A percentile compares a stretch with the other conserved stretches of the same genome.
These are phyloP conservation scores for Agrochola lota DNA, from an alignment of 2,888 invertebrate genomes.

Conservation along the genomic window DNA sequence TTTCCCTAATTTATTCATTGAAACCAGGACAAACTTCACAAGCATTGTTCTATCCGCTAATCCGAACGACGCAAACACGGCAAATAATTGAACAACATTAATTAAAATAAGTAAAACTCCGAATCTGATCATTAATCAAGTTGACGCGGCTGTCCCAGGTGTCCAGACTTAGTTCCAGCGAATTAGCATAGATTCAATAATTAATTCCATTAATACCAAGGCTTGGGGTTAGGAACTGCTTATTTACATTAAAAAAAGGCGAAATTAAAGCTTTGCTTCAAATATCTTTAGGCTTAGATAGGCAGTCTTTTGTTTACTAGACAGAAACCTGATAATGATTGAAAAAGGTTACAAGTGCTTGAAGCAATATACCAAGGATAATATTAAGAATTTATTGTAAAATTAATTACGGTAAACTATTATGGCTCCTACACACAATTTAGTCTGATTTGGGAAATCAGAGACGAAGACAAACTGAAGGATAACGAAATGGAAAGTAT, in stretches of 20 bases:
- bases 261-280: neutral
- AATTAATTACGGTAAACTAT: neutral
- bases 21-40: constrained; percentile 36
- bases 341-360: neutral
- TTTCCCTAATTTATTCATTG: constrained; percentile 50
- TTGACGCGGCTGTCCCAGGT: constrained; percentile 56
- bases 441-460: neutral
- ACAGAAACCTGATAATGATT: neutral
- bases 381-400: neutral
- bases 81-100: constrained; percentile 46
- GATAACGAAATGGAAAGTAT: neutral
- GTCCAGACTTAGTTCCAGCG: constrained; percentile 48
- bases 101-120: constrained; percentile 58
- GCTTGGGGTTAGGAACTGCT: constrained; percentile 1
- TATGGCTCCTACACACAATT: too few species aligned
- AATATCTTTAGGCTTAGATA: neutral
- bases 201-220: constrained; percentile 48
- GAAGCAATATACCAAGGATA: neutral
- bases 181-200: constrained; percentile 58
- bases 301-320: neutral
- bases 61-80: constrained; percentile 24
- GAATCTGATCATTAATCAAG: constrained; percentile 55
- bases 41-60: constrained; percentile 27
- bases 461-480: neutral
- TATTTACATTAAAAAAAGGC: constrained; percentile 11